A percentile compares a stretch with the other conserved stretches of the same genome.
phyloP scores from a whole-genome alignment of 2,113 vertebrate genomes.

The Trachemys scripta region DNA sequence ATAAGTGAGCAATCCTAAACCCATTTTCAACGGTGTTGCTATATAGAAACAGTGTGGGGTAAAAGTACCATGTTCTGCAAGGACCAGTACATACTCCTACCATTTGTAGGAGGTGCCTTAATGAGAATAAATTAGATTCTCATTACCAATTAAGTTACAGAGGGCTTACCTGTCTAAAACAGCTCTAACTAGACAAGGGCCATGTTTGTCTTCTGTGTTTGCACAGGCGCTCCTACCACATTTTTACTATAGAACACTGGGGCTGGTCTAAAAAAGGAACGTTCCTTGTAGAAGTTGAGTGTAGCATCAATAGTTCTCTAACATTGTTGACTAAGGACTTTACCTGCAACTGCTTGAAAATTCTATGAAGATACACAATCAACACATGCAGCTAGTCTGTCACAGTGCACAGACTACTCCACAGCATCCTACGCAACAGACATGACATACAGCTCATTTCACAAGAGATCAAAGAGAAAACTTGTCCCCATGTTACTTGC shows the following conservation, averaged over 20 bases:
- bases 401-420: not conserved
- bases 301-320: not conserved
- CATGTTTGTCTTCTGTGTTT: not conserved
- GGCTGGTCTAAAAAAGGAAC: not conserved
- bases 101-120: too few relatives aligned
- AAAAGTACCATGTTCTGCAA: too few relatives aligned
- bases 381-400: too few relatives aligned
- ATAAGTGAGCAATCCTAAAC: not conserved
- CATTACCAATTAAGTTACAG: not conserved
- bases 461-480: not conserved
- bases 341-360: too few relatives aligned
- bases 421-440: too few relatives aligned
- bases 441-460: too few relatives aligned
- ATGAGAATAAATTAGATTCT: not conserved
- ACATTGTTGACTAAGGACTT: not conserved
- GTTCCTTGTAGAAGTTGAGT: not conserved
- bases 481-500: not conserved
- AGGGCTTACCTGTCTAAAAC: not conserved
- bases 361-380: fast-evolving
- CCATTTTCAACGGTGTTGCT: not conserved
- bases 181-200: not conserved
- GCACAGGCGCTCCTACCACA: not conserved
- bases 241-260: not conserved
- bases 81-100: too few relatives aligned
- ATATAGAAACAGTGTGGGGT: not conserved